These are phyloP conservation scores for Ochotona princeps DNA, from an alignment of 2,113 vertebrate genomes.

Conservation along the genomic window DNA sequence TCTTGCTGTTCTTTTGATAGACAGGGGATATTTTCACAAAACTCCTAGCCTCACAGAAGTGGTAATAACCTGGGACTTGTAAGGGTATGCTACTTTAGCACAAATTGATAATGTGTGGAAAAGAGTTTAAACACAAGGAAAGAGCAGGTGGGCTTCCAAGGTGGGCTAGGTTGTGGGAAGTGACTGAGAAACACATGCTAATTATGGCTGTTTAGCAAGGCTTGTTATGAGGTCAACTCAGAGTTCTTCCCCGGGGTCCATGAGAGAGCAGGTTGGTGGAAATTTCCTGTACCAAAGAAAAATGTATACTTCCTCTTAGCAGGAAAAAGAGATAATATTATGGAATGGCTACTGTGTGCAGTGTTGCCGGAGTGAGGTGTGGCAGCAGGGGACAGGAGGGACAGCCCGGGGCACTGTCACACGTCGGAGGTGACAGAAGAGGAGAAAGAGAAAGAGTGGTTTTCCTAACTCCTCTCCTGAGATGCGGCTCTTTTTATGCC, in stretches of 20 bases:
- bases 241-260: neutral
- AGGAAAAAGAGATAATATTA: neutral
- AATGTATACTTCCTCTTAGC: neutral
- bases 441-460: fast-evolving
- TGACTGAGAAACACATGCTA: neutral
- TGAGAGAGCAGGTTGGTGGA: neutral
- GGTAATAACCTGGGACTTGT: neutral
- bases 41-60: neutral
- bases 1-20: neutral
- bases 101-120: neutral
- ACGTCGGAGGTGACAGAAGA: neutral
- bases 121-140: neutral
- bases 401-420: neutral
- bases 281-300: neutral
- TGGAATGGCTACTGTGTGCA: neutral
- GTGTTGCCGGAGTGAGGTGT: neutral
- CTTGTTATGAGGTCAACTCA: neutral
- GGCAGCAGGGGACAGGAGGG: neutral
- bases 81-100: neutral
- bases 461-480: neutral
- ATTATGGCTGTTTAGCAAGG: neutral
- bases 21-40: neutral
- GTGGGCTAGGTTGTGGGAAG: too few relatives aligned
- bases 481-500: neutral
- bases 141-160: neutral